Evolutionary conservation across 2,888 invertebrate species (phyloP), one percentile per base, ranked within the genome.

Genomic region (Drosophila niveifrons): DNA sequence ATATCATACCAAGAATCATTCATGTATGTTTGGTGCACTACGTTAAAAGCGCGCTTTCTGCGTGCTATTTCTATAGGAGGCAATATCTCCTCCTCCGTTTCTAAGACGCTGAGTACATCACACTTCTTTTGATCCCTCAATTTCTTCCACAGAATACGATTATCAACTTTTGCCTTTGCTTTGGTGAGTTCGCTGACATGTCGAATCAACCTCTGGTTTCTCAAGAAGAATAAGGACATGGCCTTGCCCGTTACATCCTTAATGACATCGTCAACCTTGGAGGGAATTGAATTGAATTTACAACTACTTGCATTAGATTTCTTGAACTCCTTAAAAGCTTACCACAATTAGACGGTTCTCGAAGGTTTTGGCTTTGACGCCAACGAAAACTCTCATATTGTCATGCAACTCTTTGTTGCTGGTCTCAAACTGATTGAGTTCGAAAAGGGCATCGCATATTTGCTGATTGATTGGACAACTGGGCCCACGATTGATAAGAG

Each of bases 381-480:
- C 92, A 10, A 46, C 39, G 31, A 90, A 91, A 10, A 62, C 75
- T 0, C 82, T 75, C 1, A 86, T 74, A 58, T 90, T 90, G 23
- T 91, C 79, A 11, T 88, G 88, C 28, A 91, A 23, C 9, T 89
- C 80, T 3, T 80, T 68, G 29, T 88, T 83, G 28, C 81, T 78
- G 17, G 72, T 72, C 66, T 92, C 92, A 39, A 92, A 91, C 48
- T 82, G 78, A 34, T 92, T 92, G 1, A 90, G 61, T 28, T 92
- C 90, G 39, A 91, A 92, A 0, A 90, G 64, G 0, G 90, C 91
- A 76, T 92, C 91, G 56, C 92, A 92, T 2, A 91, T 88, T 75
- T 92, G 92, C 63, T 91, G 57, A 62, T 89, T 90, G 1, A 90
- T 90, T 0, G 83, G 80, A 3, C 91, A 89, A 55, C 75, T 88